phyloP scores from a whole-genome alignment of 2,113 vertebrate genomes.

The Bos indicus region DNA sequence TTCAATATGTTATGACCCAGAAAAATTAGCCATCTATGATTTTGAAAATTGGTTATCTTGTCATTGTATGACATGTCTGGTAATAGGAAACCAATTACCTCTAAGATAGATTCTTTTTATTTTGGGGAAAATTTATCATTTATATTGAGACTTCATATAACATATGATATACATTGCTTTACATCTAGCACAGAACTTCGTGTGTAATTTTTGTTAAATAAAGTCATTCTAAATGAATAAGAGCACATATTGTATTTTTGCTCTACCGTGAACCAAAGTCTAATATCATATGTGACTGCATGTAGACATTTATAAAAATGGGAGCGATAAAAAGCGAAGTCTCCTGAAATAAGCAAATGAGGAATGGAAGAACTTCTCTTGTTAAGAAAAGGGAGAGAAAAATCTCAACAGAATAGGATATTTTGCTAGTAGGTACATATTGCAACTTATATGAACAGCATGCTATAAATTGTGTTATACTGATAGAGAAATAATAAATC shows the following conservation, averaged over 20 bases:
- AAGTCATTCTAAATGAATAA: neutral
- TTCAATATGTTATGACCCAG: neutral
- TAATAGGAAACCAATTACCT: neutral
- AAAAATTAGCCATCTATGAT: neutral
- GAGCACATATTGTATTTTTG: neutral
- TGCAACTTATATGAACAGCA: neutral
- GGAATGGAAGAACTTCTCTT: neutral
- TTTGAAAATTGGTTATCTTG: neutral
- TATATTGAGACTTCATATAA: neutral
- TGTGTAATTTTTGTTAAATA: neutral
- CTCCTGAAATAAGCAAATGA: neutral
- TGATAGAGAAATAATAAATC: neutral
- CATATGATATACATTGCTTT: neutral
- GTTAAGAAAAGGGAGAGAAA: neutral
- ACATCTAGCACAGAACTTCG: neutral
- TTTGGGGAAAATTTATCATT: neutral
- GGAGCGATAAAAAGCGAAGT: neutral
- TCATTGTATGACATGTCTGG: neutral
- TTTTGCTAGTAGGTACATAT: neutral
- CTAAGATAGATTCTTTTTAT: neutral
- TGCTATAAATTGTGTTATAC: fast-evolving
- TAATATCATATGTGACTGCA: neutral
- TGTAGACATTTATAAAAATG: neutral
- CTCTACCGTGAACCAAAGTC: neutral
- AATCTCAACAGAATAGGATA: neutral